Base-by-base conservation (phyloP, 2,797 vertebrate genomes). In the Halcyon badia region DNA sequence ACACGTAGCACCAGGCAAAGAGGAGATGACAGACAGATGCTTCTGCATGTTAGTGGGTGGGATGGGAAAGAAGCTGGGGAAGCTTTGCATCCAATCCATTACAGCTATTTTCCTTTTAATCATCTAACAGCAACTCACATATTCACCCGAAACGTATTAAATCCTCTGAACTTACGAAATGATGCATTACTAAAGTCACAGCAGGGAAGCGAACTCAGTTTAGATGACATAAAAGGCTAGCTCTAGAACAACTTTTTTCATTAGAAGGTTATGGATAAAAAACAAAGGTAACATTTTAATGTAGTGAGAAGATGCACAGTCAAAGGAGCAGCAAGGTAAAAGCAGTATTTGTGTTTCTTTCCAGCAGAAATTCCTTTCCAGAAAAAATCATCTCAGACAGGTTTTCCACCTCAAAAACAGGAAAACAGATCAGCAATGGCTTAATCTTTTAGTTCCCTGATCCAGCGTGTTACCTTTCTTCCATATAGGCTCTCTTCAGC, bases 101-200 rank as follows among this genome's bases (percentile, higher is more conserved):
- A 93, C 8, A 97, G 83, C 61, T 95, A 84, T 97, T 97, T 97
- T 97, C 89, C 94, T 94, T 96, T 97, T 95, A 97, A 97, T 96
- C 75, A 93, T 84, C 91, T 95, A 72, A 87, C 86, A 70, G 94
- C 87, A 94, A 95, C 62, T 60, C 89, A 93, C 48, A 95, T 80
- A 94, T 92, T 93, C 89, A 85, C 78, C 69, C 28, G 3, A 94
- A 94, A 89, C 12, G 21, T 72, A 94, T 95, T 97, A 87, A 94
- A 97, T 95, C 89, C 95, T 65, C 41, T 90, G 91, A 98, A 97
- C 66, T 95, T 96, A 93, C 0, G 20, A 98, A 97, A 97, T 54
- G 58, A 97, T 90, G 73, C 91, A 85, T 98, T 97, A 97, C 41
- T 97, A 95, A 98, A 97, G 81, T 92, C 97, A 83, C 96, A 97